These are phyloP conservation scores for Neodiprion virginianus DNA, from an alignment of 1,140 invertebrate species.

Conservation along the genomic window DNA sequence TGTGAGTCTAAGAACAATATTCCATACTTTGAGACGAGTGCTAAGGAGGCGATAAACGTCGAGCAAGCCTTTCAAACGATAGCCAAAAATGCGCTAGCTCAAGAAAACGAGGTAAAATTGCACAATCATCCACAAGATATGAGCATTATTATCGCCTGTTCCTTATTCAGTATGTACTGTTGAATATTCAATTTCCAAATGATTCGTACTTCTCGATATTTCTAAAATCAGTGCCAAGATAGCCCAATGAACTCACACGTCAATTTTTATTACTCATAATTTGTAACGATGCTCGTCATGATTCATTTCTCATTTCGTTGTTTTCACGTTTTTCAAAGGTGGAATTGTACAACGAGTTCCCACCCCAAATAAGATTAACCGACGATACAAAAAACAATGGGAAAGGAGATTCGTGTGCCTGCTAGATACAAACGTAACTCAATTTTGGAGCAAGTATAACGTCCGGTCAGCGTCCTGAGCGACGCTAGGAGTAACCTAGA, in stretches of 20 bases:
- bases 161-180: constrained; percentile 5
- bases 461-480: background rate
- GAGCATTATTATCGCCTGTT: background rate
- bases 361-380: constrained; percentile 91
- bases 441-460: background rate
- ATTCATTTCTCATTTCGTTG: constrained; percentile 17
- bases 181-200: constrained; percentile 11
- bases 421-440: constrained; percentile 63
- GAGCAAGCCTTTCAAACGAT: constrained; percentile 98
- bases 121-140: background rate
- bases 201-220: no score
- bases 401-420: constrained; percentile 79
- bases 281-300: background rate
- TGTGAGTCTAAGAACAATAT: constrained; percentile 98
- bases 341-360: constrained; percentile 96
- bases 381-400: constrained; percentile 68
- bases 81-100: constrained; percentile 94
- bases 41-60: constrained; percentile 97
- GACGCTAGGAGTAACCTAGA: background rate
- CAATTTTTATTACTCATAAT: background rate
- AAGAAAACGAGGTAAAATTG: constrained; percentile 74
- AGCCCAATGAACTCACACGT: background rate
- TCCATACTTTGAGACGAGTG: constrained; percentile 98
- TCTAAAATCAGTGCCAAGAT: no score
- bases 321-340: constrained; percentile 62